Evolutionary conservation across 1,140 invertebrate species (phyloP).

Genomic region (Diachasmimorpha longicaudata): DNA sequence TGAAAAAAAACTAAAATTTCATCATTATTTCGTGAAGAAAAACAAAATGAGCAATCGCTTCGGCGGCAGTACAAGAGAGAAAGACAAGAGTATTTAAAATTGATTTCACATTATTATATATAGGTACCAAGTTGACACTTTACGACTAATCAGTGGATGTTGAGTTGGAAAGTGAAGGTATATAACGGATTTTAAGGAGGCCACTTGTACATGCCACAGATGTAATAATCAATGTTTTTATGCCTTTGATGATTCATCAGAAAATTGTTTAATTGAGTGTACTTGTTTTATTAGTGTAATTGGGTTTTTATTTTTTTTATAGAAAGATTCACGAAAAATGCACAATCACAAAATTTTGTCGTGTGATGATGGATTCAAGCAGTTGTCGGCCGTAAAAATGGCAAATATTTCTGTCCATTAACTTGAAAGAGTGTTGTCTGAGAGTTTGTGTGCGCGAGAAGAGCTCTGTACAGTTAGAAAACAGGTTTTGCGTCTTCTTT

Average conservation of each 20-base stretch:
- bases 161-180: conserved; percentile 12
- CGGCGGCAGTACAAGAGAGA: background rate
- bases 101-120: background rate
- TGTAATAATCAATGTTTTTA: background rate
- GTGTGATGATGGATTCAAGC: too few species aligned
- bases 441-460: background rate
- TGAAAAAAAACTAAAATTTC: background rate
- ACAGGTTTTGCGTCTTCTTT: conserved; percentile 39
- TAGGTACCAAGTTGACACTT: background rate
- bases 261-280: too few species aligned
- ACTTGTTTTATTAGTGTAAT: too few species aligned
- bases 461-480: conserved; percentile 48
- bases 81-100: background rate
- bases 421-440: background rate
- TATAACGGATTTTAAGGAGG: conserved; percentile 10
- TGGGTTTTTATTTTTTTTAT: too few species aligned
- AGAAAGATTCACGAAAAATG: too few species aligned
- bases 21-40: background rate
- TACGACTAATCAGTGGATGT: background rate
- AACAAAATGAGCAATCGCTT: background rate
- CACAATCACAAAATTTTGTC: too few species aligned
- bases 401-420: background rate
- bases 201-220: conserved; percentile 4
- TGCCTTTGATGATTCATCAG: background rate
- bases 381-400: background rate